Evolutionary conservation across 2,888 invertebrate species (phyloP), one percentile per base, ranked within the genome.

Genomic region (Masnerella sp.): DNA sequence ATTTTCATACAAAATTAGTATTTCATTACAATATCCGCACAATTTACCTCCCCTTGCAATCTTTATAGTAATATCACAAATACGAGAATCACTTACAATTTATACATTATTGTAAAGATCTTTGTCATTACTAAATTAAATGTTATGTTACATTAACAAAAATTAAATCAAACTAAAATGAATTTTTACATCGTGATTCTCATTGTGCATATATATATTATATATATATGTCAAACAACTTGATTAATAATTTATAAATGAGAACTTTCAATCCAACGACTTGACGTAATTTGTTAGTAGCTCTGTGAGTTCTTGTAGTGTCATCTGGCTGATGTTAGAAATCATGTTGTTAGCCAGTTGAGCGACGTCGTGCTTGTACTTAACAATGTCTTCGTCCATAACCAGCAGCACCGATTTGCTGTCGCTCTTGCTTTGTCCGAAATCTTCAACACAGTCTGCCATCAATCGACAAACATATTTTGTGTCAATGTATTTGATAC

Each of bases 321-420:
- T 43, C 17, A 68, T 1, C 9, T 59, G 51, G 12, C 8, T 18
- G 2, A 32, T 28, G 9, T 28, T 45, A 1, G 5, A 12, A 3
- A 11, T 22, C 36, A 68, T 52, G 0, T 12, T 52, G 0, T 8
- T 5, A 2, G 76, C 77, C 9, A 78, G 45, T 11, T 69, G 38
- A 0, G 30, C 72, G 9, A 78, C 58, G 11, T 78, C 72, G 25
- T 77, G 25, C 8, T 51, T 56, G 28, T 64, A 76, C 1, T 71
- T 70, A n/a, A 70, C 20, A 17, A 76, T 68, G 17, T 77, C 77
- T 5, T 77, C 73, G 9, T 77, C 71, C 8, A 65, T 74, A 3
- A 77, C 71, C 0, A 77, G 49, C 9, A 77, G 62, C 0, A 79
- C 74, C 7, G 38, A 9, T 14, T 74, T 74, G 11, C 56, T 54